phyloP scores from a whole-genome alignment of 92 coral and sea anemone genomes.

The Micromussa lordhowensis region DNA sequence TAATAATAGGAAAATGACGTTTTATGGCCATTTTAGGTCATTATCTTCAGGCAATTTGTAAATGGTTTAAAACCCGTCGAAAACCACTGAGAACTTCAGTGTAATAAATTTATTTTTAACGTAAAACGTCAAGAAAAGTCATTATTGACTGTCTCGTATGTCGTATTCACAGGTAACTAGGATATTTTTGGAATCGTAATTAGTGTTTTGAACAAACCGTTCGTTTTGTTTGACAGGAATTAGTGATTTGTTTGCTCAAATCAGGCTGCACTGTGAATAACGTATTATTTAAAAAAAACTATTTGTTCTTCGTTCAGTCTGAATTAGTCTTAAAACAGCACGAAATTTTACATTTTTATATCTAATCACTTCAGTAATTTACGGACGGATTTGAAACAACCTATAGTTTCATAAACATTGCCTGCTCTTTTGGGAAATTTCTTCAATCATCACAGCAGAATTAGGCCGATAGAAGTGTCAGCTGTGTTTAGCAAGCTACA shows the following conservation, averaged over 20 bases:
- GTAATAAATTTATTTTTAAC: background rate
- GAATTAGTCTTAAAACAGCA: background rate
- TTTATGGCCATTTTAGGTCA: background rate
- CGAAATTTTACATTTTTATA: background rate
- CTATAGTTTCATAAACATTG: background rate
- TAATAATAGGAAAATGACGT: background rate
- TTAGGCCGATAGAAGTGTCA: background rate
- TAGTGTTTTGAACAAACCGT: background rate
- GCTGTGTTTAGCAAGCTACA: background rate
- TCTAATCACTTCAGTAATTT: background rate
- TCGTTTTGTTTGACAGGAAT: background rate
- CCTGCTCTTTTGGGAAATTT: background rate
- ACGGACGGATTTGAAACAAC: background rate
- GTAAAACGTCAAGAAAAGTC: background rate
- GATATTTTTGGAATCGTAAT: background rate
- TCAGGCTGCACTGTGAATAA: background rate
- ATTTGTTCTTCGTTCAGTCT: background rate
- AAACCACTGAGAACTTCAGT: too few relatives aligned
- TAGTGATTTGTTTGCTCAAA: slow-evolving; percentile 9
- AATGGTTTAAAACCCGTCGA: background rate
- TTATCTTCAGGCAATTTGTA: background rate
- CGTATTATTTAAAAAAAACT: background rate
- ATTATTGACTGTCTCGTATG: background rate
- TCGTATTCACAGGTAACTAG: background rate
- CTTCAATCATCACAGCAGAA: background rate